Percentiles rank a stretch among this genome's conserved stretches.
phyloP scores from a whole-genome alignment of 2,797 vertebrate genomes.

The Neosalanx taihuensis region DNA sequence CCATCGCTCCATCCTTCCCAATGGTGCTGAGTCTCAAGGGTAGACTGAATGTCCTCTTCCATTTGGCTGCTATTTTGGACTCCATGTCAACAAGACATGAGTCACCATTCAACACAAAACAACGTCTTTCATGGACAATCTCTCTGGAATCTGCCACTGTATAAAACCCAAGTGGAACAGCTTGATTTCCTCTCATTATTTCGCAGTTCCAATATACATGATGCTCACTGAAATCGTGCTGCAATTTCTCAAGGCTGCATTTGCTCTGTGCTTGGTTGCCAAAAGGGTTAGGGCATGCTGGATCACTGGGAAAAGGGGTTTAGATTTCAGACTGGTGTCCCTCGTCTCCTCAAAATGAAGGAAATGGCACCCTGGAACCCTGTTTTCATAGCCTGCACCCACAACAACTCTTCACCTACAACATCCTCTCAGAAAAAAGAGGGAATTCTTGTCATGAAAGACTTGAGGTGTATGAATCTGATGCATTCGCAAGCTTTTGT shows the following conservation, averaged over 20 bases:
- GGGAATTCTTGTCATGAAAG: neutral
- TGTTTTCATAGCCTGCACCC: constrained; percentile 3
- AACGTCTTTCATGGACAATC: constrained; percentile 41
- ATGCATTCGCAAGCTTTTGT: neutral
- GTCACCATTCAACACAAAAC: constrained; percentile 62
- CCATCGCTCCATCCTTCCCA: constrained; percentile 33
- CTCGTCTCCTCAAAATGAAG: neutral
- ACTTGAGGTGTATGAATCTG: neutral
- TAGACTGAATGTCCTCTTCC: constrained; percentile 69
- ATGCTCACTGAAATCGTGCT: neutral
- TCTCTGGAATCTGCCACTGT: constrained; percentile 58
- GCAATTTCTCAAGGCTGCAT: too few relatives aligned
- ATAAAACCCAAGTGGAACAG: constrained; percentile 25
- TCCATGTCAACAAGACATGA: constrained; percentile 71
- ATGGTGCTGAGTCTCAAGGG: constrained; percentile 65
- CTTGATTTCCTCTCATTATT: neutral
- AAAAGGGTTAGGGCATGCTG: neutral
- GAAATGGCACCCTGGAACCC: neutral
- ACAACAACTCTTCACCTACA: neutral
- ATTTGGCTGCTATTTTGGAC: constrained; percentile 69
- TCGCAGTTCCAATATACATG: neutral
- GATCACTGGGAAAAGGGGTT: neutral
- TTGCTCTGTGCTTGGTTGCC: neutral
- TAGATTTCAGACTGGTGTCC: neutral
- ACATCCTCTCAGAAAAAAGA: neutral